Evolutionary conservation across 2,888 invertebrate species (phyloP).

Genomic region (Halictus quadricinctus): DNA sequence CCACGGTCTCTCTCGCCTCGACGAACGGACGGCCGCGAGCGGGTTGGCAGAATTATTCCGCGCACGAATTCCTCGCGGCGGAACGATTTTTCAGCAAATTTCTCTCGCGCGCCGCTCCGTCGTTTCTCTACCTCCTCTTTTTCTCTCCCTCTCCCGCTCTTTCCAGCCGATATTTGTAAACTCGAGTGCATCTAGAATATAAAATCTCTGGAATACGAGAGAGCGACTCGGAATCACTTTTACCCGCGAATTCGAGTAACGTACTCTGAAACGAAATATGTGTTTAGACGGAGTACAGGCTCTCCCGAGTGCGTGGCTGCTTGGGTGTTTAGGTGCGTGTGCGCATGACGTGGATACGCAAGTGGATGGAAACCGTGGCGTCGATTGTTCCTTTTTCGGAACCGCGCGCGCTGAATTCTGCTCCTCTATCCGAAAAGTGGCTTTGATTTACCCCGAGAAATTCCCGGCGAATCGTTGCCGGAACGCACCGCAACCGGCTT

Average conservation of each 20-base stretch:
- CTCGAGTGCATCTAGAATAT: constrained; percentile 58
- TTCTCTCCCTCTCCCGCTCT: not conserved
- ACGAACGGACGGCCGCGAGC: not conserved
- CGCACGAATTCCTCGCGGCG: constrained; percentile 30
- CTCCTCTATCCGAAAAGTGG: not conserved
- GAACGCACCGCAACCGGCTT: not conserved
- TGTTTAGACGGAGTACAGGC: constrained; percentile 51
- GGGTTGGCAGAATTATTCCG: constrained; percentile 30
- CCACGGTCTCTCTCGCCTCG: not conserved
- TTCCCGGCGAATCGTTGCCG: not conserved
- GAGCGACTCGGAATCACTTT: constrained; percentile 61
- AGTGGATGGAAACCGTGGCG: constrained; percentile 52
- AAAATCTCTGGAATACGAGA: constrained; percentile 53
- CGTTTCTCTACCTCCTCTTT: not conserved
- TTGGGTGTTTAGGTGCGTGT: constrained; percentile 5
- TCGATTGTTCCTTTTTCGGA: constrained; percentile 61
- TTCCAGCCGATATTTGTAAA: constrained; percentile 59
- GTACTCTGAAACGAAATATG: constrained; percentile 61
- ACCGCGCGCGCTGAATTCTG: constrained; percentile 16
- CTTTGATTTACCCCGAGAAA: constrained; percentile 16
- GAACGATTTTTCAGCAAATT: constrained; percentile 51
- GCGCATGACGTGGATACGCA: constrained; percentile 55
- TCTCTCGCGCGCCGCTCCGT: constrained; percentile 32
- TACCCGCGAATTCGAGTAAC: constrained; percentile 60
- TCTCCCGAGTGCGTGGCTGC: constrained; percentile 3